Base-by-base conservation (phyloP, 35 echinoderm and acorn worm species). In the Apostichopus japonicus region DNA sequence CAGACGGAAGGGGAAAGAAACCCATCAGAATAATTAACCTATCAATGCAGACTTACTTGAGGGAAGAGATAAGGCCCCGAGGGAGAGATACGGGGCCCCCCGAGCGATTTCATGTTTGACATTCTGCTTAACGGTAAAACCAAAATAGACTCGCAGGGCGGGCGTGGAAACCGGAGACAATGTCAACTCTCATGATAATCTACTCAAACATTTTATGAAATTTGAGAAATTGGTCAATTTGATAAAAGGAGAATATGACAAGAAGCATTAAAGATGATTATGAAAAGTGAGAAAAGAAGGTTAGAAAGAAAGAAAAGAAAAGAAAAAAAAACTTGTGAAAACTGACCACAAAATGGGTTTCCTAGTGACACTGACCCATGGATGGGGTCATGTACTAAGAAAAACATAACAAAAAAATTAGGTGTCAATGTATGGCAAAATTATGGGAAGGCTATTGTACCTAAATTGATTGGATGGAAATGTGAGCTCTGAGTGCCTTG, bases 221-320 rank as follows among this genome's bases (percentile, higher is more conserved):
- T 23, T 23, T 10, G 57, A 84, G 81, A 84, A 84, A 84, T 84
- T 84, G 81, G 81, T 84, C 81, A 84, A 58, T 84, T 84, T 84
- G 27, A 58, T 23, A 23, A 21, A 51, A 22, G 57, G 53, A 57
- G 44, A 3, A 54, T 61, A 57, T 27, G 17, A 10, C 56, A 58
- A 9, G 15, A 58, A 1, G 55, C 15, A 59, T 23, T 6, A 10
- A 23, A 57, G n/a, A 57, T 22, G 17, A 57, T 13, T 84, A n/a
- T 23, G 21, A n/a, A 17, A 84, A 44, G 53, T 77, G 19, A 57
- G 81, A 57, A 84, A 54, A 61, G 8, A 59, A 54, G 27, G 16
- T 57, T 83, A 55, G 24, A 10, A 83, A 10, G 11, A 14, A 67
- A 67, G 19, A 67, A 67, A 67, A 67, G 63, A 10, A 4, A 10